These are phyloP conservation scores for Lycophotia porphyrea DNA, from an alignment of 2,888 invertebrate genomes.

Conservation along the genomic window DNA sequence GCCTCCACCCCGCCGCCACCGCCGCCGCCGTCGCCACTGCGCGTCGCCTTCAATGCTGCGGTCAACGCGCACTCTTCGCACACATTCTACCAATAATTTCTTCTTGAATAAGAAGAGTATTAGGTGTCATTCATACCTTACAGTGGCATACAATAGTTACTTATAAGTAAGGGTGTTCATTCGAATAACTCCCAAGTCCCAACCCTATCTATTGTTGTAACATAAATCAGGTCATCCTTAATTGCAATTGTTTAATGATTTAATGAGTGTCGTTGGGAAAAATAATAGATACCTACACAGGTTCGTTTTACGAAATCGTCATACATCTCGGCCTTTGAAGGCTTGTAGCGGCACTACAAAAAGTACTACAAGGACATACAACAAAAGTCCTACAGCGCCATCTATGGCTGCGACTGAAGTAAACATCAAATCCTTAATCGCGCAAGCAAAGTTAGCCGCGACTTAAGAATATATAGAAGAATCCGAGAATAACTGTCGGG, in stretches of 20 bases:
- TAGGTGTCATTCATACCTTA: not conserved
- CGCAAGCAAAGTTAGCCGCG: no score
- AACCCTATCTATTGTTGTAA: not conserved
- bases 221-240: not conserved
- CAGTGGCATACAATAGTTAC: not conserved
- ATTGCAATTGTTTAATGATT: not conserved
- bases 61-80: slow-evolving; percentile 71
- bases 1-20: slow-evolving; percentile 69
- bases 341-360: no score
- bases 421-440: no score
- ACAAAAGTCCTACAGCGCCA: no score
- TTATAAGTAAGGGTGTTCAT: not conserved
- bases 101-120: slow-evolving; percentile 4
- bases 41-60: slow-evolving; percentile 55
- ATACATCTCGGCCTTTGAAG: not conserved
- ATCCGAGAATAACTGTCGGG: no score
- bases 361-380: no score
- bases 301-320: not conserved
- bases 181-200: not conserved
- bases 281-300: not conserved
- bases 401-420: no score
- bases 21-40: slow-evolving; percentile 50
- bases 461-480: no score
- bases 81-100: slow-evolving; percentile 48
- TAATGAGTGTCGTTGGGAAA: not conserved